phyloP scores from a whole-genome alignment of 2,113 vertebrate species.

The Cygnus atratus region DNA sequence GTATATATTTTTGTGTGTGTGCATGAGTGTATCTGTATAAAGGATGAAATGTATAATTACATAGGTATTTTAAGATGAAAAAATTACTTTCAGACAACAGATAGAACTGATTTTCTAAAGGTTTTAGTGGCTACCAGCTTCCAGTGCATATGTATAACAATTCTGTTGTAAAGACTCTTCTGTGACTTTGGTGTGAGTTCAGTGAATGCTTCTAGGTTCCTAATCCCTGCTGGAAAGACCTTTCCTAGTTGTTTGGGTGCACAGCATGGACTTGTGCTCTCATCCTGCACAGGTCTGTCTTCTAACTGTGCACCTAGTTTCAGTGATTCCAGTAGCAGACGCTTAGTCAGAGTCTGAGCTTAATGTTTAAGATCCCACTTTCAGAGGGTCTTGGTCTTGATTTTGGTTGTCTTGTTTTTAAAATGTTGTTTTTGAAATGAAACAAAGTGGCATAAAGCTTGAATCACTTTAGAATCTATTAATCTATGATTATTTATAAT shows the following conservation, averaged over 20 bases:
- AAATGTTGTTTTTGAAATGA: not conserved
- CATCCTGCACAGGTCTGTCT: not conserved
- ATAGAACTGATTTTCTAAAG: not conserved
- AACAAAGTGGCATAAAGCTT: not conserved
- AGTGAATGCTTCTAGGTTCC: not conserved
- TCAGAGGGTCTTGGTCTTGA: not conserved
- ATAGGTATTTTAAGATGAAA: not conserved
- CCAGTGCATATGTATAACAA: not conserved
- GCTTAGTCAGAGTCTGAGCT: not conserved
- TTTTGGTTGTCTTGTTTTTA: not conserved
- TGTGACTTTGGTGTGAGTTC: not conserved
- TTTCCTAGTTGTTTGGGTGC: not conserved
- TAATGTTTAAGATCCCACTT: not conserved
- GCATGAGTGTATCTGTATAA: not conserved
- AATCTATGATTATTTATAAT: not conserved
- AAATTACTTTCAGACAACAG: not conserved
- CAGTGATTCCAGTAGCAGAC: not conserved
- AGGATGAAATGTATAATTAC: not conserved
- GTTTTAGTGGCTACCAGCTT: not conserved
- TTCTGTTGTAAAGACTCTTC: not conserved
- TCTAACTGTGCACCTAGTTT: not conserved
- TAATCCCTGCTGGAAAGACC: not conserved
- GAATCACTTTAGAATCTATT: not conserved
- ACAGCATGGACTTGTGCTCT: not conserved
- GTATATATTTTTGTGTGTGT: not conserved